Conservation (phyloP, 2,888 invertebrate genomes). For the Cloeon dipterum region DNA sequence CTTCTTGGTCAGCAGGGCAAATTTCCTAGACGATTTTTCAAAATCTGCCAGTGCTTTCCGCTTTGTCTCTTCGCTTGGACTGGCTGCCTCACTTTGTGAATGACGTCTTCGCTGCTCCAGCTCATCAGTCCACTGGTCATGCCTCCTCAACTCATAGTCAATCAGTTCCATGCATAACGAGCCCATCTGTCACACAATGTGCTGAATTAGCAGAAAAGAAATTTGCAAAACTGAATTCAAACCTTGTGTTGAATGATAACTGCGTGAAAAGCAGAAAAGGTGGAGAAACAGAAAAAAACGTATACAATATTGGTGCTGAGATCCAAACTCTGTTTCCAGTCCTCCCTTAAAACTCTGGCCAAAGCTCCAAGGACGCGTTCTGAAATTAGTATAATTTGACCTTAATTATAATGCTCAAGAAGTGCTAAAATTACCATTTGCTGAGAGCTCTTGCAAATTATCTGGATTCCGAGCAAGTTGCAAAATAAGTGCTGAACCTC, state of each 20-base stretch:
- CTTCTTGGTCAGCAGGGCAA: slow-evolving; percentile 63
- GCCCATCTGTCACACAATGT: slow-evolving; percentile 41
- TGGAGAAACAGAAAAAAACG: slow-evolving; percentile 92
- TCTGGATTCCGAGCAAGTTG: slow-evolving; percentile 83
- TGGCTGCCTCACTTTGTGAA: slow-evolving; percentile 8
- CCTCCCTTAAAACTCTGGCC: slow-evolving; percentile 85
- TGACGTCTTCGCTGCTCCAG: slow-evolving; percentile 29
- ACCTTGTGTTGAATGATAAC: slow-evolving; percentile 86
- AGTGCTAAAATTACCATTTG: slow-evolving; percentile 49
- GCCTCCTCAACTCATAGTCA: slow-evolving; percentile 80
- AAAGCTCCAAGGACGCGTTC: slow-evolving; percentile 88
- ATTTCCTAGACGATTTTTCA: slow-evolving; percentile 32
- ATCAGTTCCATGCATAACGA: slow-evolving; percentile 92
- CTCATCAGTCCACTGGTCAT: slow-evolving; percentile 76
- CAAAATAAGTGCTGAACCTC: slow-evolving; percentile 71
- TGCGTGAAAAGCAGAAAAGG: slow-evolving; percentile 84
- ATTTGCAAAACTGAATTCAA: neutral
- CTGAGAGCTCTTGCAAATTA: slow-evolving; percentile 77
- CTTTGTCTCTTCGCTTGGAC: neutral
- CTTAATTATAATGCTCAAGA: neutral
- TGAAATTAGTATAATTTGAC: slow-evolving; percentile 18
- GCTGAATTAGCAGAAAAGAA: neutral
- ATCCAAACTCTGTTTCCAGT: slow-evolving; percentile 92
- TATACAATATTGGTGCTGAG: slow-evolving; percentile 90
- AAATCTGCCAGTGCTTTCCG: neutral